Base-by-base conservation (phyloP, 2,113 vertebrate species). In the Mobula birostris region DNA sequence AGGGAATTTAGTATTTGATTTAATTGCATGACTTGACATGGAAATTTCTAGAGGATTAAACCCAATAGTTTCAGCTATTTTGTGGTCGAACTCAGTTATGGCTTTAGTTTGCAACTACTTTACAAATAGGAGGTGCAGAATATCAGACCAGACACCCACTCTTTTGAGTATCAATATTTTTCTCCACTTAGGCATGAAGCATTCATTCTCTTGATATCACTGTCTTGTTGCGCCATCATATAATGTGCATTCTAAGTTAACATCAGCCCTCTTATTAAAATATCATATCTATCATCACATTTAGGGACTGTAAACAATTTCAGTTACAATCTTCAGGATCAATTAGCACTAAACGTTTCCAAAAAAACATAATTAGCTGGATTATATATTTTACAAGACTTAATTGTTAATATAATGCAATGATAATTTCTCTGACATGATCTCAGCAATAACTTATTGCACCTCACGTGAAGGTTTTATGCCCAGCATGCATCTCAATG, bases 371-470 rank as follows among this genome's bases (percentile, higher is more conserved):
- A 93, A 93, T 93, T 56, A 93, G 91, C 12, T 56, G 21, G 91
- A 70, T 72, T 74, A 74, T 36, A 93, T 93, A 74, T 93, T 93
- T 93, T 93, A 93, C 91, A 93, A 74, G 48, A 36, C 70, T 48
- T 76, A 36, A 74, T 40, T 93, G 24, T 93, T 93, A 93, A 93
- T 93, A 70, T 74, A 70, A 93, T 93, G 27, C 17, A 93, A 93
- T 76, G 91, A 93, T 93, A 93, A 93, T 93, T 74, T 32, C 36
- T 93, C 68, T 70, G 56, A 21, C 27, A 40, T 36, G 91, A 76
- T 27, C 74, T 48, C 32, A 5, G 21, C 11, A 56, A 12, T 14
- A 93, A 21, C 40, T 74, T 74, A 93, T 76, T 74, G 72, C 68
- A 76, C 68, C 40, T 29, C 19, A 76, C 36, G 74, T 48, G 36